These are phyloP conservation scores for Empidonax alnorum DNA, from an alignment of 2,113 vertebrate species.

Conservation along the genomic window DNA sequence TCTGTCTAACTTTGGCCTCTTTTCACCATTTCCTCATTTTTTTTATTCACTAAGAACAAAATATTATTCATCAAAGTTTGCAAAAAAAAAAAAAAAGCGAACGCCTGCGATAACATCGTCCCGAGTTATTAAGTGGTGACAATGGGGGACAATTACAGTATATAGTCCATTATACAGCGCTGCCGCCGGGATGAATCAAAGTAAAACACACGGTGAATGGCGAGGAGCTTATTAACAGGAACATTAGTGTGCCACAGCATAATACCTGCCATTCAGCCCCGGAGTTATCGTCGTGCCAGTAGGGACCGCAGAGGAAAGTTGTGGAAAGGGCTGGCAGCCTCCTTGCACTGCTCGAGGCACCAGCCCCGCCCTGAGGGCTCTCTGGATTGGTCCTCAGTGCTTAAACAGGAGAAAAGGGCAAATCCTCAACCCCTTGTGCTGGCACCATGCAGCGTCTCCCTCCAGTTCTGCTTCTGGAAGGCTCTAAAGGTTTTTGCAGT, in stretches of 20 bases:
- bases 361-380: neutral
- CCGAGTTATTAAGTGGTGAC: slow-evolving; percentile 49
- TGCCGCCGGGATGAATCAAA: slow-evolving; percentile 46
- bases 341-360: neutral
- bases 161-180: slow-evolving; percentile 54
- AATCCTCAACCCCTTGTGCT: neutral
- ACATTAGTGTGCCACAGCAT: slow-evolving; percentile 24
- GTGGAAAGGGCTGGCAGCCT: neutral
- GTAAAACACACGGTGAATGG: slow-evolving; percentile 47
- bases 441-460: fast-evolving
- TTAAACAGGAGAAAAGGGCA: neutral
- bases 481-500: neutral
- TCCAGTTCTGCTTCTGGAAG: neutral
- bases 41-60: slow-evolving; percentile 58
- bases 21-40: slow-evolving; percentile 27
- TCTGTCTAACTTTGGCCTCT: slow-evolving; percentile 18
- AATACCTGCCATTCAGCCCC: slow-evolving; percentile 51
- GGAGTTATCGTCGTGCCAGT: neutral
- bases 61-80: slow-evolving; percentile 61
- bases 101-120: slow-evolving; percentile 38
- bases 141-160: slow-evolving; percentile 70
- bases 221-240: slow-evolving; percentile 57
- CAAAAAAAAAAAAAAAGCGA: neutral
- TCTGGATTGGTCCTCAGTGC: fast-evolving
- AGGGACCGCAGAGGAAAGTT: neutral